A percentile compares a stretch with the other conserved stretches of the same genome.
phyloP scores from a whole-genome alignment of 2,113 vertebrate genomes.

The Atherinomorus stipes region DNA sequence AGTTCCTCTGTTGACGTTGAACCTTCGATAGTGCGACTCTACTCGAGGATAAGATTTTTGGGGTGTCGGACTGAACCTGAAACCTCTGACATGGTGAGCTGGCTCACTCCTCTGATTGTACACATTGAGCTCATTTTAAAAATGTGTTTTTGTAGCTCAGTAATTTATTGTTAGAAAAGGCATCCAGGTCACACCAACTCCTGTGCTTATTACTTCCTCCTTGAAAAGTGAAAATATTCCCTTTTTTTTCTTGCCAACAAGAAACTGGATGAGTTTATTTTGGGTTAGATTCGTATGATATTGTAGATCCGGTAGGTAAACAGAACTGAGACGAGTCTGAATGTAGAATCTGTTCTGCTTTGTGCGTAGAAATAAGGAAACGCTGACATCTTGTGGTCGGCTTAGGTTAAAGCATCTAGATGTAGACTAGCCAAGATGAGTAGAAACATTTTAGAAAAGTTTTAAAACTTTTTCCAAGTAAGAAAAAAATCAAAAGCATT shows the following conservation, averaged over 20 bases:
- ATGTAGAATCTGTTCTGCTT: slow-evolving; percentile 1
- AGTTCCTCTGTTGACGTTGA: slow-evolving; percentile 27
- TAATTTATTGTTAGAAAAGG: slow-evolving; percentile 63
- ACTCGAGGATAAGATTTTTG: slow-evolving; percentile 2
- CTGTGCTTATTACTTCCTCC: background rate
- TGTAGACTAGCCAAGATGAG: slow-evolving; percentile 1
- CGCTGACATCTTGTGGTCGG: slow-evolving; percentile 52
- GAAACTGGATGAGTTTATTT: slow-evolving; percentile 7
- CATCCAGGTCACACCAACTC: slow-evolving; percentile 1
- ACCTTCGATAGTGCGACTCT: slow-evolving; percentile 2
- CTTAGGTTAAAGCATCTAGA: slow-evolving; percentile 41
- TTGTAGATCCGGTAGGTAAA: slow-evolving; percentile 28
- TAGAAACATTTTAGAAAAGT: slow-evolving; percentile 9
- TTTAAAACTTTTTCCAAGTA: slow-evolving; percentile 15
- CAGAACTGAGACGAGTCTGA: slow-evolving; percentile 4
- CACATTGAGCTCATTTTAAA: slow-evolving; percentile 32
- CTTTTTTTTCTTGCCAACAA: background rate
- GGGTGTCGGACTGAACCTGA: slow-evolving; percentile 20
- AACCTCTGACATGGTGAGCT: slow-evolving; percentile 57
- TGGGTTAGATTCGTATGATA: slow-evolving; percentile 37
- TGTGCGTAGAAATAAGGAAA: slow-evolving; percentile 42
- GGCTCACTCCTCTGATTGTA: slow-evolving; percentile 66
- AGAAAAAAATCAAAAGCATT: background rate
- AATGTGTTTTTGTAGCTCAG: slow-evolving; percentile 36
- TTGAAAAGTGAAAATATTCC: background rate